phyloP scores from a whole-genome alignment of 1,140 invertebrate genomes.

The Lepidurus apus region DNA sequence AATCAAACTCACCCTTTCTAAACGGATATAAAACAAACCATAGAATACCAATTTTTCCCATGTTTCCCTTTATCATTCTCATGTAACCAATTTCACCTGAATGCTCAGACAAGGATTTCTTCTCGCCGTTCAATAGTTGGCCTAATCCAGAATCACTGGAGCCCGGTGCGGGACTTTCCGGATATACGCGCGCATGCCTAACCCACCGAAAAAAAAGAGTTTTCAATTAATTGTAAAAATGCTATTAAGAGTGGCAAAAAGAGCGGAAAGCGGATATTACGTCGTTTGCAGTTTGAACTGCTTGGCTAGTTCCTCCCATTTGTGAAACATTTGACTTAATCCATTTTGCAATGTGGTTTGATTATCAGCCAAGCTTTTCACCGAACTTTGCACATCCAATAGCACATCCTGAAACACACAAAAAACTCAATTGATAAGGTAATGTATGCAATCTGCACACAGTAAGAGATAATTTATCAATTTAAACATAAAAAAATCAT shows the following conservation, averaged over 20 bases:
- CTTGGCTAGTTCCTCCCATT: slow-evolving; percentile 12
- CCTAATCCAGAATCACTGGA: slow-evolving; percentile 17
- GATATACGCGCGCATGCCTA: slow-evolving; percentile 13
- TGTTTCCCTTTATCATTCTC: neutral
- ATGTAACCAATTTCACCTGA: slow-evolving; percentile 15
- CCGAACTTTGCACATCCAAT: slow-evolving; percentile 13
- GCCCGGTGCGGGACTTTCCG: slow-evolving; percentile 16
- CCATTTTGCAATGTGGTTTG: neutral
- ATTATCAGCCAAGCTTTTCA: neutral
- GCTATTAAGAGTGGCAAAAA: neutral
- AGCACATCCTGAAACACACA: neutral
- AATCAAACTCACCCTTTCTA: slow-evolving; percentile 8
- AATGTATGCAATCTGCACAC: neutral
- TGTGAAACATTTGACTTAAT: neutral
- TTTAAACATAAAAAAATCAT: neutral
- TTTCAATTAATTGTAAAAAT: neutral
- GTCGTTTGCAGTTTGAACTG: neutral
- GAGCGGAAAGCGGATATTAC: slow-evolving; percentile 8
- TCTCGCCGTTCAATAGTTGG: slow-evolving; percentile 21
- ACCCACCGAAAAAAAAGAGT: neutral
- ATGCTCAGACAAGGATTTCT: slow-evolving; percentile 8
- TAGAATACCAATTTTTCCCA: neutral
- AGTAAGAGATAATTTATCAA: neutral
- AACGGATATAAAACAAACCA: neutral
- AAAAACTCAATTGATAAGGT: neutral